These are phyloP conservation scores for Plagodis dolabraria DNA, from an alignment of 2,888 invertebrate genomes.

Conservation along the genomic window DNA sequence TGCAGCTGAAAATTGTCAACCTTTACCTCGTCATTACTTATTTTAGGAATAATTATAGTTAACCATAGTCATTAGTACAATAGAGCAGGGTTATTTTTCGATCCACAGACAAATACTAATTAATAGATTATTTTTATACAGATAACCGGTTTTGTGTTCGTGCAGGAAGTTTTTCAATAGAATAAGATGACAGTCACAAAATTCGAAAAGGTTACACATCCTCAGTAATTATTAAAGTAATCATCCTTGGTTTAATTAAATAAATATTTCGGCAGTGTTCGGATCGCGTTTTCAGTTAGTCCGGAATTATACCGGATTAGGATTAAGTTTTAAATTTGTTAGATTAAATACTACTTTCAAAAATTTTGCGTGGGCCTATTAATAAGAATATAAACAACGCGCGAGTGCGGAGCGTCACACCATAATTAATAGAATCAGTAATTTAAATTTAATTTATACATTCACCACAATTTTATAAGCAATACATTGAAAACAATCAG, in stretches of 20 bases:
- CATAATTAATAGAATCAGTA: conserved; percentile 36
- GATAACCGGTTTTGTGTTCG: conserved; percentile 82
- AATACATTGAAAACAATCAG: conserved; percentile 33
- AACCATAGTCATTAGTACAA: conserved; percentile 84
- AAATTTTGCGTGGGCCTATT: conserved; percentile 65
- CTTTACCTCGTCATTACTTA: conserved; percentile 82
- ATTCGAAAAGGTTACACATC: conserved; percentile 76
- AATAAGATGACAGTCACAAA: conserved; percentile 69
- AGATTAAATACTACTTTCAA: conserved; percentile 70
- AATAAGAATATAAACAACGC: conserved; percentile 36
- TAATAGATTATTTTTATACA: conserved; percentile 83
- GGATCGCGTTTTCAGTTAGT: conserved; percentile 72
- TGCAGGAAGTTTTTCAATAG: conserved; percentile 77
- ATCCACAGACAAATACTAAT: conserved; percentile 82
- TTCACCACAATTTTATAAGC: conserved; percentile 26
- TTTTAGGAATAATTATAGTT: conserved; percentile 83
- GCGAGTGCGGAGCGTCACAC: conserved; percentile 61
- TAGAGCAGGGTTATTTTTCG: conserved; percentile 85
- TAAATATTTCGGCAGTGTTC: conserved; percentile 74
- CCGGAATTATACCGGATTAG: conserved; percentile 65
- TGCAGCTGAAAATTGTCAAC: conserved; percentile 77
- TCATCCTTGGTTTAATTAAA: conserved; percentile 74
- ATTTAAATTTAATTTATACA: conserved; percentile 33
- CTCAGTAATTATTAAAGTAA: conserved; percentile 67
- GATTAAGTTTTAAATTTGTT: conserved; percentile 79